Conservation (phyloP, 1,140 invertebrate species). For the Drosophila watanabei region DNA sequence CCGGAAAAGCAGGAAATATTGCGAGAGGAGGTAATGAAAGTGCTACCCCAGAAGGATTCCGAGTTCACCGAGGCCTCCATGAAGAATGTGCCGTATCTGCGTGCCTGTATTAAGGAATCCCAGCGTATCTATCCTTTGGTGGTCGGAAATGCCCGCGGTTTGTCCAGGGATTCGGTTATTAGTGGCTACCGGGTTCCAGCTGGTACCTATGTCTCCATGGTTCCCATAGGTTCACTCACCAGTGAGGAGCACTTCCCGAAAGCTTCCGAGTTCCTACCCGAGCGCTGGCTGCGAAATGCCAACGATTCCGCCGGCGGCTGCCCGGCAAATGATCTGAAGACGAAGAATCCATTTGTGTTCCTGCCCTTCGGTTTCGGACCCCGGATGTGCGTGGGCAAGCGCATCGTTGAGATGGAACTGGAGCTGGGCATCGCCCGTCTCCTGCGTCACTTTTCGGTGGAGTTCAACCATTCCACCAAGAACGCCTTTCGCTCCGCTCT, state of each 20-base stretch:
- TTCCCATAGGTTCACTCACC: constrained; percentile 69
- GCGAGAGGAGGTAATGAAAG: constrained; percentile 89
- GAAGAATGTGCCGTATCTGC: constrained; percentile 88
- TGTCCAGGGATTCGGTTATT: constrained; percentile 86
- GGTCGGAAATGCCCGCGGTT: constrained; percentile 85
- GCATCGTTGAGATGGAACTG: constrained; percentile 91
- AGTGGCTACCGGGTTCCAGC: constrained; percentile 88
- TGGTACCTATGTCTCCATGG: constrained; percentile 85
- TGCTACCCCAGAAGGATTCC: constrained; percentile 86
- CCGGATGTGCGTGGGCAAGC: constrained; percentile 87
- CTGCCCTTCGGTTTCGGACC: constrained; percentile 89
- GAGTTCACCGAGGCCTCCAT: constrained; percentile 87
- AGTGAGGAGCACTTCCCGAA: constrained; percentile 86
- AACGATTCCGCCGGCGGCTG: constrained; percentile 30
- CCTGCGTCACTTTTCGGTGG: constrained; percentile 87
- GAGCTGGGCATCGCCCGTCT: constrained; percentile 88
- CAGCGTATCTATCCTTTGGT: constrained; percentile 87
- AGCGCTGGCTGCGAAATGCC: constrained; percentile 87
- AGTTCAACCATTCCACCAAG: constrained; percentile 84
- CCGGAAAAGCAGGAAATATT: constrained; percentile 90
- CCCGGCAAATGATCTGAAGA: constrained; percentile 68
- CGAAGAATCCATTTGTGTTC: constrained; percentile 86
- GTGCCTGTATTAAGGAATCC: constrained; percentile 89
- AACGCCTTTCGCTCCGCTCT: constrained; percentile 60
- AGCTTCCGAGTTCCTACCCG: constrained; percentile 87